phyloP scores from a whole-genome alignment of 2,888 invertebrate genomes.

The Drosophila neotestacea region DNA sequence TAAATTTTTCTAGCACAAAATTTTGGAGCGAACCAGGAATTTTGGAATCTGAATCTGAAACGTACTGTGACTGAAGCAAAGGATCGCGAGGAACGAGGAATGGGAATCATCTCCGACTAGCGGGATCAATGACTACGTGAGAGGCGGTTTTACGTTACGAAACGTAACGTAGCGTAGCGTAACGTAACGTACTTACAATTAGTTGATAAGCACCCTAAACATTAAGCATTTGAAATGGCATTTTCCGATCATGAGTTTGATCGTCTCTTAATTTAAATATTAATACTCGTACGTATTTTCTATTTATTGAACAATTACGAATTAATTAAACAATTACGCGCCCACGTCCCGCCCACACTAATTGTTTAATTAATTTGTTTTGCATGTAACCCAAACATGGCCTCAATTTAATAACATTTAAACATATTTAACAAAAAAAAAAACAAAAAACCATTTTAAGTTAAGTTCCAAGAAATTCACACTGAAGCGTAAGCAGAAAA shows the following conservation, averaged over 20 bases:
- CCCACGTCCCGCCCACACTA: slow-evolving; percentile 56
- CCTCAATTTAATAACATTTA: slow-evolving; percentile 56
- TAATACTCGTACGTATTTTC: slow-evolving; percentile 66
- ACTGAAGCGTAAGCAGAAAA: slow-evolving; percentile 23
- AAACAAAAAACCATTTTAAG: slow-evolving; percentile 39
- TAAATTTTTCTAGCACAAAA: slow-evolving; percentile 64
- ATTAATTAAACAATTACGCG: slow-evolving; percentile 83
- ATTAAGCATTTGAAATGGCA: slow-evolving; percentile 76
- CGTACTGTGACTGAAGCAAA: slow-evolving; percentile 80
- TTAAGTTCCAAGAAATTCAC: slow-evolving; percentile 40
- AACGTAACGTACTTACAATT: slow-evolving; percentile 54
- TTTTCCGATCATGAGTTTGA: slow-evolving; percentile 48
- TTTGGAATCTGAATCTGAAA: slow-evolving; percentile 31
- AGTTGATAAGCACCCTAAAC: slow-evolving; percentile 31
- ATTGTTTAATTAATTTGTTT: slow-evolving; percentile 84
- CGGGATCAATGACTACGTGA: slow-evolving; percentile 56
- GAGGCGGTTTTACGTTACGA: slow-evolving; percentile 40
- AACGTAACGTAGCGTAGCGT: slow-evolving; percentile 38
- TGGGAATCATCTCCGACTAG: slow-evolving; percentile 48
- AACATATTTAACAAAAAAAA: slow-evolving; percentile 17
- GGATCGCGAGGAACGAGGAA: slow-evolving; percentile 28
- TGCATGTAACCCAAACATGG: slow-evolving; percentile 72
- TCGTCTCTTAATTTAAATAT: slow-evolving; percentile 44
- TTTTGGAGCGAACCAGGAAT: slow-evolving; percentile 30
- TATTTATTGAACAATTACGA: slow-evolving; percentile 77